Percentiles rank a stretch among this genome's conserved stretches.
phyloP scores from a whole-genome alignment of 2,797 vertebrate species.

The Coluber constrictor region DNA sequence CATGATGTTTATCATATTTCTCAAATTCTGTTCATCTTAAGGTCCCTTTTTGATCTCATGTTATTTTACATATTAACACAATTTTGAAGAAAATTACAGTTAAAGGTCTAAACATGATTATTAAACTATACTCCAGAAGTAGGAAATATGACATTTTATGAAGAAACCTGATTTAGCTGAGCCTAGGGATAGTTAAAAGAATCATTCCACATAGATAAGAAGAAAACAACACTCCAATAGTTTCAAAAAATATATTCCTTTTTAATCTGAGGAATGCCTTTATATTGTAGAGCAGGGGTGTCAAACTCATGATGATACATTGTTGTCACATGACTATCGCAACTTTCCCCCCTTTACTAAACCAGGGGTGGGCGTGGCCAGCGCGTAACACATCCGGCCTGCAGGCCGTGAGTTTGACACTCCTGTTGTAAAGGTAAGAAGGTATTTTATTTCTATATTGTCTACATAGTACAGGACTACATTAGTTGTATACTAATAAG shows the following conservation, averaged over 20 bases:
- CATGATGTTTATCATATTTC: not conserved
- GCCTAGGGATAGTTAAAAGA: not conserved
- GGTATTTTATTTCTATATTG: not conserved
- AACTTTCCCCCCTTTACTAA: too few relatives aligned
- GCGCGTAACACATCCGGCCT: too few relatives aligned
- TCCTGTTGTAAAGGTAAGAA: not conserved
- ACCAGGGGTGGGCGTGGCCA: too few relatives aligned
- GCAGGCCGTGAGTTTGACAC: rapidly evolving
- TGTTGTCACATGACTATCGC: too few relatives aligned
- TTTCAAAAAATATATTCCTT: not conserved
- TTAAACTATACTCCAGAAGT: not conserved
- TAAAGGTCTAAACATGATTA: not conserved
- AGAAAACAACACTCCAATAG: not conserved
- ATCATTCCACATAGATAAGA: not conserved
- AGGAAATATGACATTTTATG: not conserved
- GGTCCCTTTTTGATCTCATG: not conserved
- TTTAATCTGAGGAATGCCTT: not conserved
- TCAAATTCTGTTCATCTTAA: not conserved
- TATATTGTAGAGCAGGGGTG: not conserved
- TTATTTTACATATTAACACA: not conserved
- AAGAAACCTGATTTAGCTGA: not conserved
- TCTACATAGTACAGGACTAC: not conserved
- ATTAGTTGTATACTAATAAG: not conserved
- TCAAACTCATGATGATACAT: too few relatives aligned
- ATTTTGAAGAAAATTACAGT: not conserved